Evolutionary conservation across 1,140 invertebrate genomes (phyloP).

Genomic region (Apolygus lucorum): DNA sequence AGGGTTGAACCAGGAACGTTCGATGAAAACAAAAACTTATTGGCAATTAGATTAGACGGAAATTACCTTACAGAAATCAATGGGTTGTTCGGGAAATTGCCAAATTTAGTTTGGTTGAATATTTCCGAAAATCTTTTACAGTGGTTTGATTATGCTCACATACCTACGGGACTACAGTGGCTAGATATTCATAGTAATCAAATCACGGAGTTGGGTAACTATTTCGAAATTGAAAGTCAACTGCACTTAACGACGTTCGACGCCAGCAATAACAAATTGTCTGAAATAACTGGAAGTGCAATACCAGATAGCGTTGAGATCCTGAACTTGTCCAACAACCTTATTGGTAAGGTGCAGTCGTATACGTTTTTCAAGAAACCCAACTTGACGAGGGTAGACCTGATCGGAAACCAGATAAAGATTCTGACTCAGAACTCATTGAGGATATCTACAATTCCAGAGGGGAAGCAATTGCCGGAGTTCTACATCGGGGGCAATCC

Average conservation of each 20-base stretch:
- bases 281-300: conserved; percentile 66
- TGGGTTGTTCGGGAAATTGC: conserved; percentile 73
- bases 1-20: conserved; percentile 77
- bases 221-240: conserved; percentile 76
- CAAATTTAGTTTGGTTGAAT: conserved; percentile 82
- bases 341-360: conserved; percentile 76
- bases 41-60: conserved; percentile 77
- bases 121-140: conserved; percentile 82
- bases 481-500: conserved; percentile 87
- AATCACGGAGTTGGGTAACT: conserved; percentile 79
- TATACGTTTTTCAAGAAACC: conserved; percentile 91
- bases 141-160: conserved; percentile 84
- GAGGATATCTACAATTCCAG: conserved; percentile 66
- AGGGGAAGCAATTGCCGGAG: conserved; percentile 69
- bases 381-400: conserved; percentile 75
- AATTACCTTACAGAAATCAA: conserved; percentile 79
- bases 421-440: conserved; percentile 78
- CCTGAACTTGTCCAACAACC: conserved; percentile 75
- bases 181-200: conserved; percentile 81
- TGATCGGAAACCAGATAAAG: conserved; percentile 74
- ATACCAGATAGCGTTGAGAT: conserved; percentile 81
- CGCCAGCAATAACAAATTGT: conserved; percentile 73
- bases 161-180: conserved; percentile 80
- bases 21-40: conserved; percentile 70
- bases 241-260: conserved; percentile 75